Evolutionary conservation across 2,113 vertebrate genomes (phyloP).

Genomic region (Epinephelus moara): DNA sequence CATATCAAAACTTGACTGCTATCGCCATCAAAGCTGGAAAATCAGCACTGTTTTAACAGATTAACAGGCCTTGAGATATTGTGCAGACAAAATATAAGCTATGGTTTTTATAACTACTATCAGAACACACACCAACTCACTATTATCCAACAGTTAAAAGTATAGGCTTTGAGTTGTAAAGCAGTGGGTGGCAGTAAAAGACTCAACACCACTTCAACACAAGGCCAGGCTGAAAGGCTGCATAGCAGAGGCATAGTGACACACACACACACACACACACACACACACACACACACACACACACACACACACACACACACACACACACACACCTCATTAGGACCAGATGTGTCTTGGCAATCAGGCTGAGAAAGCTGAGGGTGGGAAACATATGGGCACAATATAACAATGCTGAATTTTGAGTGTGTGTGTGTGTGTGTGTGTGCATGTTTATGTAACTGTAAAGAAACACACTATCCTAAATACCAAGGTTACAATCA

Average conservation of each 20-base stretch:
- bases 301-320: slow-evolving; percentile 42
- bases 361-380: slow-evolving; percentile 74
- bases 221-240: slow-evolving; percentile 68
- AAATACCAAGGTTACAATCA: slow-evolving; percentile 67
- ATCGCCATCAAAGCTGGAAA: slow-evolving; percentile 70
- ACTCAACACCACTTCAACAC: slow-evolving; percentile 78
- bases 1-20: slow-evolving; percentile 48
- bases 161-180: slow-evolving; percentile 68
- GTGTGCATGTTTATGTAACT: slow-evolving; percentile 57
- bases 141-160: slow-evolving; percentile 64
- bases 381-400: slow-evolving; percentile 81
- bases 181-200: slow-evolving; percentile 77
- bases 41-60: slow-evolving; percentile 66
- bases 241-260: slow-evolving; percentile 49
- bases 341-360: slow-evolving; percentile 81
- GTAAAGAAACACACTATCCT: slow-evolving; percentile 62
- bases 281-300: slow-evolving; percentile 32
- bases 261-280: slow-evolving; percentile 54
- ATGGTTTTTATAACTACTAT: slow-evolving; percentile 59
- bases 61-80: slow-evolving; percentile 70
- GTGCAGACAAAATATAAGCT: slow-evolving; percentile 77
- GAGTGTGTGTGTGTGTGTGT: slow-evolving; percentile 26
- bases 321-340: slow-evolving; percentile 74
- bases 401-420: slow-evolving; percentile 74
- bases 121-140: slow-evolving; percentile 53